A percentile compares a stretch with the other conserved stretches of the same genome.
These are phyloP conservation scores for Tylochromis polylepis DNA, from an alignment of 2,113 vertebrate species.

Conservation along the genomic window DNA sequence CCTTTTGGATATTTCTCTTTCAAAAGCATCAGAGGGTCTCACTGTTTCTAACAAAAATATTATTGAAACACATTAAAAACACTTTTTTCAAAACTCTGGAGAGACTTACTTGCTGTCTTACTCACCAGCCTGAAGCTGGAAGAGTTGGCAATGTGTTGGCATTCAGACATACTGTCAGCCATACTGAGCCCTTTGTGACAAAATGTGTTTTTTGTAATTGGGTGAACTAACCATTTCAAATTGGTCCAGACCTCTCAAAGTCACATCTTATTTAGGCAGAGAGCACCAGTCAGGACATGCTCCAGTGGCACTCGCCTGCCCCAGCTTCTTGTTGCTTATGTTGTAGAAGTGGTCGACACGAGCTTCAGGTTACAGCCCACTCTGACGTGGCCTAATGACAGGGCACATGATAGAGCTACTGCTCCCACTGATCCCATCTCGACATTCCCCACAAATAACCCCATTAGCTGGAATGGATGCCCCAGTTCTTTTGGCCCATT, in stretches of 20 bases:
- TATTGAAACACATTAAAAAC: not conserved
- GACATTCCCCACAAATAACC: constrained; percentile 58
- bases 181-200: not conserved
- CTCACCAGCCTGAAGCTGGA: not conserved
- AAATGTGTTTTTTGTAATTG: not conserved
- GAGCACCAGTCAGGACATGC: constrained; percentile 64
- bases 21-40: not conserved
- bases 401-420: constrained; percentile 46
- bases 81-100: not conserved
- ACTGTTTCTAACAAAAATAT: not conserved
- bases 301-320: constrained; percentile 61
- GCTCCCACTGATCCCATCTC: not conserved
- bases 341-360: constrained; percentile 61
- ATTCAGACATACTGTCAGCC: not conserved
- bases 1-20: not conserved
- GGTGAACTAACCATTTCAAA: not conserved
- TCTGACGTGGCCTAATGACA: constrained; percentile 67
- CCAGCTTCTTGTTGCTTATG: constrained; percentile 79
- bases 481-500: constrained; percentile 38
- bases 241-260: not conserved
- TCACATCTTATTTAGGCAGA: not conserved
- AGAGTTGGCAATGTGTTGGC: not conserved
- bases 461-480: constrained; percentile 49
- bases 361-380: constrained; percentile 64
- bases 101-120: not conserved